phyloP scores from a whole-genome alignment of 1,140 invertebrate genomes.

The Heliconius hermathena region DNA sequence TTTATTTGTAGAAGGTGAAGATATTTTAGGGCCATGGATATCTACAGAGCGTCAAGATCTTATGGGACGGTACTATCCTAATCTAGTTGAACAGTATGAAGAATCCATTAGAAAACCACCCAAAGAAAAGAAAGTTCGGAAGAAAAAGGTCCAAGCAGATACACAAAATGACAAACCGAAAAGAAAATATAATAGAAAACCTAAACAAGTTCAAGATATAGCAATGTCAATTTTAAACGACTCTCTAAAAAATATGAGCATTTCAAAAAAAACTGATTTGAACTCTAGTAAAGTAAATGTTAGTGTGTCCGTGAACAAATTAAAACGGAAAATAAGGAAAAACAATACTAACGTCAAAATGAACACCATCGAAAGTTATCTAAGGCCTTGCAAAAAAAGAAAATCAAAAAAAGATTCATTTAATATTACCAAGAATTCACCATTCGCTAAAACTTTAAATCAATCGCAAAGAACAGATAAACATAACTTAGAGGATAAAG shows the following conservation, averaged over 20 bases:
- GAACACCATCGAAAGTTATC: slow-evolving; percentile 66
- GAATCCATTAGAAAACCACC: slow-evolving; percentile 81
- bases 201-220: slow-evolving; percentile 56
- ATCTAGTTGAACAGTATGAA: slow-evolving; percentile 81
- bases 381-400: slow-evolving; percentile 56
- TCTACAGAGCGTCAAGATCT: slow-evolving; percentile 87
- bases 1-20: slow-evolving; percentile 72
- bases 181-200: slow-evolving; percentile 67
- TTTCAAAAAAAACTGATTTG: slow-evolving; percentile 45
- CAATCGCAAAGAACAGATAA: slow-evolving; percentile 40
- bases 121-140: slow-evolving; percentile 80
- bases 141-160: slow-evolving; percentile 61
- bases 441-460: slow-evolving; percentile 45
- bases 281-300: slow-evolving; percentile 59
- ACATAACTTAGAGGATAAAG: slow-evolving; percentile 33
- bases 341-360: slow-evolving; percentile 50
- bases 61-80: slow-evolving; percentile 85
- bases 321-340: slow-evolving; percentile 59
- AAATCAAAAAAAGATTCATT: slow-evolving; percentile 37
- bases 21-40: slow-evolving; percentile 79
- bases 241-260: slow-evolving; percentile 58
- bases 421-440: background rate
- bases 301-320: slow-evolving; percentile 63
- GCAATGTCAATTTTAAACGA: slow-evolving; percentile 48
- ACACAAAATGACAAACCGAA: slow-evolving; percentile 70